These are phyloP conservation scores for Fratercula arctica DNA, from an alignment of 2,797 vertebrate genomes.

Conservation along the genomic window DNA sequence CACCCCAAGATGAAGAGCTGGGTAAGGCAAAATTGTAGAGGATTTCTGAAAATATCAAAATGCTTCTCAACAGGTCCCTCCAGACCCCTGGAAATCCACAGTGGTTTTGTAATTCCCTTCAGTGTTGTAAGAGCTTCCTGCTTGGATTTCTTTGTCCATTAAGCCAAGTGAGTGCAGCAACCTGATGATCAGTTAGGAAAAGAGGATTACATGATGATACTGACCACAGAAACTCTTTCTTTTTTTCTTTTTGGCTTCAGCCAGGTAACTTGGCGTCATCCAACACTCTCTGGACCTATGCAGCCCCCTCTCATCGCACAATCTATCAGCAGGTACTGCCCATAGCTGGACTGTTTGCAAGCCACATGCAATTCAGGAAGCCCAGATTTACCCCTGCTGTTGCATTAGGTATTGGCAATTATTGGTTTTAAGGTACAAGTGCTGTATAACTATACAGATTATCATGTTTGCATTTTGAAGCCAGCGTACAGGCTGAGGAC, in stretches of 20 bases:
- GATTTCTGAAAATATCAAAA: not conserved
- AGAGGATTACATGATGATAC: not conserved
- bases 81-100: not conserved
- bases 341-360: not conserved
- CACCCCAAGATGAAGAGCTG: accelerated
- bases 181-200: not conserved
- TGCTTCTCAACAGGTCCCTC: not conserved
- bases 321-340: not conserved
- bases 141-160: not conserved
- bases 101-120: not conserved
- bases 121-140: not conserved
- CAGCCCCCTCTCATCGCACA: not conserved
- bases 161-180: not conserved
- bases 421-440: not conserved
- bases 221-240: not conserved
- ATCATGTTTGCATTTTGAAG: not conserved
- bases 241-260: not conserved
- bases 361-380: not conserved
- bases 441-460: not conserved
- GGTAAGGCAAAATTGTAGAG: not conserved
- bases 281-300: not conserved
- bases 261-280: not conserved
- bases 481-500: not conserved
- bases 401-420: not conserved
- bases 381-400: not conserved